Base-by-base conservation (phyloP, 2,113 vertebrate genomes). In the Pardalotus punctatus region DNA sequence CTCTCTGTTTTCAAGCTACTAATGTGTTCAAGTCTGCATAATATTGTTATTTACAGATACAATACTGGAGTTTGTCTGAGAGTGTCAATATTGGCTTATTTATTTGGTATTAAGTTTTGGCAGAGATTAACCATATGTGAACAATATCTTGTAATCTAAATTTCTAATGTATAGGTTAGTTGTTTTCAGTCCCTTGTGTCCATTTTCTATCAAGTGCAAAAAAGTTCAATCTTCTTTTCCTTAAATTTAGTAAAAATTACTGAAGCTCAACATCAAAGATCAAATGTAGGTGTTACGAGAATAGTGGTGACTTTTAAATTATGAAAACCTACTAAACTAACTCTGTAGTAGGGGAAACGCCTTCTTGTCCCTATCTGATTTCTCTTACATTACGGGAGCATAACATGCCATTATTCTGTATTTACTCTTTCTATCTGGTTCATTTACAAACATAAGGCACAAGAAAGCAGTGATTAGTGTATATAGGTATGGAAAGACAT, bases 361-460 rank as follows among this genome's bases (percentile, higher is more conserved):
- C 60, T 94, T 92, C 88, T 93, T 96, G 66, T 79, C 70, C n/a
- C 71, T 81, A 69, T 88, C 67, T 93, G 84, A 69, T 92, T 97
- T 93, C 90, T 78, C 7, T 92, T 84, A 56, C 71, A 33, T 74
- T 86, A 74, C 60, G 81, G 92, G 70, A 96, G 94, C 56, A 51
- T 86, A 95, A 91, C 89, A 71, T 35, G 78, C 40, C 92, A 96
- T 93, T 83, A 95, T 95, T 81, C 91, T 93, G 29, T 95, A 94
- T 97, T 97, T 97, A 96, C 94, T 92, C n/a, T 83, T 93, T 91
- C 83, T 57, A 42, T 70, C 71, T 91, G 78, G 90, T 83, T 97
- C 81, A 94, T 97, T 97, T 98, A 95, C 81, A 96, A 95, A 76
- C 72, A 74, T 28, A 54, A 71, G 64, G 69, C 80, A 78, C 60